Percentiles rank a stretch among this genome's conserved stretches.
Conservation (phyloP, 2,797 vertebrate genomes). For the Tapera naevia region DNA sequence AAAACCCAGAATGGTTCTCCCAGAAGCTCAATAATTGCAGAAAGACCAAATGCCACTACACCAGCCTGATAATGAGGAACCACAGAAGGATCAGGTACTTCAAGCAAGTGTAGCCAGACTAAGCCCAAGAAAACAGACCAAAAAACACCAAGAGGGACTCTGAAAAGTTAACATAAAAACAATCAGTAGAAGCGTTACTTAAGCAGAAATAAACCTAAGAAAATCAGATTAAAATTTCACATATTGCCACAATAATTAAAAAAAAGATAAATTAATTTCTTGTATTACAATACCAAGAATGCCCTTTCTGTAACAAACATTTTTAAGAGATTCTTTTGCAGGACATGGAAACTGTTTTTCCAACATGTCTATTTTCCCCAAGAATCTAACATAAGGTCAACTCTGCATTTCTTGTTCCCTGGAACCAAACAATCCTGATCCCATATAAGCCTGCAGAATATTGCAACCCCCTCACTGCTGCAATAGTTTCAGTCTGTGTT, state of each 20-base stretch:
- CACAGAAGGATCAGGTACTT: constrained; percentile 84
- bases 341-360: background rate
- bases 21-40: constrained; percentile 90
- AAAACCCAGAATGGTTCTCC: constrained; percentile 94
- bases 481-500: background rate
- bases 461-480: background rate
- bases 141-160: constrained; percentile 88
- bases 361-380: background rate
- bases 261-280: background rate
- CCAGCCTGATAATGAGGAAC: constrained; percentile 88
- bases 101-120: constrained; percentile 90
- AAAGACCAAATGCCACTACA: constrained; percentile 88
- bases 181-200: background rate
- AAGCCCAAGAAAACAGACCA: constrained; percentile 87
- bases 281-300: background rate
- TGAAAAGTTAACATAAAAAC: constrained; percentile 64
- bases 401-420: background rate
- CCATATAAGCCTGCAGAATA: background rate
- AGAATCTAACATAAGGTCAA: background rate
- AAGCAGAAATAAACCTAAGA: background rate
- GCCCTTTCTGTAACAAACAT: background rate
- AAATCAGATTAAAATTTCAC: background rate
- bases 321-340: background rate
- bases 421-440: background rate
- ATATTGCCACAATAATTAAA: background rate